Conservation (phyloP, 2,888 invertebrate genomes). For the Philonicus albiceps region DNA sequence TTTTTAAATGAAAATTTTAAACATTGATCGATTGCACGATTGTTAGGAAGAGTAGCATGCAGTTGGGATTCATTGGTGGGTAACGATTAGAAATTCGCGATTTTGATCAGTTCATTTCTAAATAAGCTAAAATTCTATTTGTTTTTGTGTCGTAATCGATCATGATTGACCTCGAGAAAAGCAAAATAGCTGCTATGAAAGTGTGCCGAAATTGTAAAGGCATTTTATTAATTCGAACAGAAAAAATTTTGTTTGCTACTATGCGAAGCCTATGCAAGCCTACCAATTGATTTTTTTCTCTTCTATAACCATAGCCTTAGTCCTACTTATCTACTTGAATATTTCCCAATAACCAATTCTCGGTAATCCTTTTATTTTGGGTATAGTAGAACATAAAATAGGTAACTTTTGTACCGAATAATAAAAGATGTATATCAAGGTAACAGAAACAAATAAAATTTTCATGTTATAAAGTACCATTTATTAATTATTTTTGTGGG, state of each 20-base stretch:
- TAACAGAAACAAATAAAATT: background rate
- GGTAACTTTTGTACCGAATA: no score
- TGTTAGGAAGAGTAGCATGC: background rate
- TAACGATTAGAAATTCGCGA: background rate
- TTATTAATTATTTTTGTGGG: background rate
- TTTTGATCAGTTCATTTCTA: background rate
- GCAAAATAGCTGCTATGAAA: background rate
- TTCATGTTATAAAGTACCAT: background rate
- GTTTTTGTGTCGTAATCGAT: background rate
- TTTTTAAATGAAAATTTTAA: background rate
- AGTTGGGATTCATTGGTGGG: background rate
- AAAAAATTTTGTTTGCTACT: no score
- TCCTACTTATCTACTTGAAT: no score
- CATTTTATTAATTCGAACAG: background rate
- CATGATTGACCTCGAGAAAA: background rate
- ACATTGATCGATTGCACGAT: background rate
- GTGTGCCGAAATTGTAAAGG: background rate
- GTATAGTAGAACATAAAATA: no score
- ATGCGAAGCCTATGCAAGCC: no score
- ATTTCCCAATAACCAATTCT: no score
- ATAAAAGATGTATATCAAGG: no score
- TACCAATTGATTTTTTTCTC: no score
- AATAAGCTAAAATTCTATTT: background rate
- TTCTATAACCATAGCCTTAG: no score
- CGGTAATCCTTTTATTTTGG: no score